Evolutionary conservation across 2,797 vertebrate genomes (phyloP).

Genomic region (Lithobates pipiens): DNA sequence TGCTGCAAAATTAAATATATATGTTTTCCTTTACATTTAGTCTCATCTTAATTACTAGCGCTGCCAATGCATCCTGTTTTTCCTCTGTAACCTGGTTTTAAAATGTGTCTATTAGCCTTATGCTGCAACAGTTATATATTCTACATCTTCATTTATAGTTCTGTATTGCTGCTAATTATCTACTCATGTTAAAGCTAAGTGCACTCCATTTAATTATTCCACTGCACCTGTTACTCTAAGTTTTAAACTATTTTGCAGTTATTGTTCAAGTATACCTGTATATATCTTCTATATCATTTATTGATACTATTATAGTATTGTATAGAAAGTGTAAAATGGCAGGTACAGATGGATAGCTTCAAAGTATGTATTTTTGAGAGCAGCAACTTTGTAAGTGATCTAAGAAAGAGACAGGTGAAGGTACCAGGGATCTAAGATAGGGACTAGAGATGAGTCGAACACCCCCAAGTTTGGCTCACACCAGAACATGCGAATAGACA

Average conservation of each 20-base stretch:
- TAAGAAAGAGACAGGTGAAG: no score
- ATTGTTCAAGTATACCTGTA: no score
- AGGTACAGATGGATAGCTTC: no score
- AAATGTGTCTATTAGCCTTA: conserved; percentile 36
- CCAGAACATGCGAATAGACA: no score
- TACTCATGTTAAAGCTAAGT: conserved; percentile 9
- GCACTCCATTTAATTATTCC: conserved; percentile 20
- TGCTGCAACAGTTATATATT: conserved; percentile 24
- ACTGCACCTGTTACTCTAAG: conserved; percentile 10
- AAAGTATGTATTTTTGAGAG: no score
- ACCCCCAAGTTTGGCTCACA: no score
- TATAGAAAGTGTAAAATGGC: no score
- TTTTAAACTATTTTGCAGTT: background rate
- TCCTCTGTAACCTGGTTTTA: conserved; percentile 3
- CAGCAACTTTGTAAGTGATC: no score
- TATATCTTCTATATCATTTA: no score
- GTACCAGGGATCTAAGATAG: no score
- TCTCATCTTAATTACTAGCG: background rate
- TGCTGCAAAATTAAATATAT: background rate
- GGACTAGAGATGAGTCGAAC: no score
- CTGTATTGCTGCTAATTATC: conserved; percentile 13
- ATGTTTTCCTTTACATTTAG: background rate
- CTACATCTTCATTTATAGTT: conserved; percentile 18
- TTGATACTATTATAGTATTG: no score
- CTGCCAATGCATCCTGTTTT: background rate